phyloP scores from a whole-genome alignment of 2,888 invertebrate genomes.

The Agrotis segetum region DNA sequence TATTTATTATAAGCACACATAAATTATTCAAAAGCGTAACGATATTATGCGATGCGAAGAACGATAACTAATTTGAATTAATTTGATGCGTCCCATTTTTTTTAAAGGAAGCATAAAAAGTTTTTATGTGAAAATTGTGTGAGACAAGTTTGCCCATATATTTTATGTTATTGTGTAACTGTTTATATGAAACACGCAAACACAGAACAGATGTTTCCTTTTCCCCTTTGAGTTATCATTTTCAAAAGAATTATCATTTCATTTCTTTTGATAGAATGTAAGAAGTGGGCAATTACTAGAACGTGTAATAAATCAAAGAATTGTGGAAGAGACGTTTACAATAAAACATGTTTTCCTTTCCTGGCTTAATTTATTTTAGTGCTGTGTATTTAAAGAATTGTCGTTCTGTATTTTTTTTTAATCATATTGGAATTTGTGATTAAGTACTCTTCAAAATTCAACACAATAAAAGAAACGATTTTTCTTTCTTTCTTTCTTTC shows the following conservation, averaged over 20 bases:
- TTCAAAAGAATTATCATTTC: conserved; percentile 64
- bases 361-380: conserved; percentile 38
- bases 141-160: conserved; percentile 73
- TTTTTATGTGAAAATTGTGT: conserved; percentile 74
- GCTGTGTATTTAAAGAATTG: conserved; percentile 1
- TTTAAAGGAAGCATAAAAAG: conserved; percentile 79
- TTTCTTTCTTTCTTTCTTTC: too few species aligned
- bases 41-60: conserved; percentile 81
- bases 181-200: conserved; percentile 71
- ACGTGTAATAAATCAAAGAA: conserved; percentile 51
- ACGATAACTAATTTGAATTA: conserved; percentile 86
- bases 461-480: too few species aligned
- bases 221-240: conserved; percentile 74
- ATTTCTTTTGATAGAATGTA: conserved; percentile 63
- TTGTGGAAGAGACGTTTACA: conserved; percentile 42
- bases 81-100: conserved; percentile 80
- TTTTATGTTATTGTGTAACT: conserved; percentile 76
- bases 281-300: conserved; percentile 58
- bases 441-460: background rate
- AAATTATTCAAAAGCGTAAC: conserved; percentile 86
- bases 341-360: conserved; percentile 50
- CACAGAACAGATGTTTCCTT: conserved; percentile 80
- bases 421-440: background rate
- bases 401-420: conserved; percentile 5
- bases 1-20: conserved; percentile 82